phyloP scores from a whole-genome alignment of 2,888 invertebrate species.

The Anodontia alba region DNA sequence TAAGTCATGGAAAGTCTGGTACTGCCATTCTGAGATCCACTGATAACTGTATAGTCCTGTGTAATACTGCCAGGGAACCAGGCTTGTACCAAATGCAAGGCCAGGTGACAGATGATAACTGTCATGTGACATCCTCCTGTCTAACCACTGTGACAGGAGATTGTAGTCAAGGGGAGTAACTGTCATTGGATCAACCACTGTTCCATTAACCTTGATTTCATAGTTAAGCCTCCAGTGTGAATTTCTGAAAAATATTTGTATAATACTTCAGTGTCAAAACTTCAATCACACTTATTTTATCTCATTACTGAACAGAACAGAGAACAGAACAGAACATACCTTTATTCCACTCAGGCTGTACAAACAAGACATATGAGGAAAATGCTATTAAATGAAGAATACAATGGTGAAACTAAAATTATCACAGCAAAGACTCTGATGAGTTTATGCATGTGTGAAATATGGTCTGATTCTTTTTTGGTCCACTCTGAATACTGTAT shows the following conservation, averaged over 20 bases:
- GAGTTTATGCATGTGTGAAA: no score
- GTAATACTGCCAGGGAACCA: slow-evolving; percentile 50
- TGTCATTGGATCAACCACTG: slow-evolving; percentile 29
- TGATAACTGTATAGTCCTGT: slow-evolving; percentile 53
- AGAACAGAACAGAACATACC: no score
- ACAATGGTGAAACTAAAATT: no score
- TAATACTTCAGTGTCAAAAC: no score
- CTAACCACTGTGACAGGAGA: slow-evolving; percentile 30
- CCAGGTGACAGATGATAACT: slow-evolving; percentile 26
- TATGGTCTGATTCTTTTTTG: no score
- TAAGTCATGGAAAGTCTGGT: slow-evolving; percentile 39
- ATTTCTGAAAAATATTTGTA: slow-evolving; percentile 40
- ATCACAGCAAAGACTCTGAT: no score
- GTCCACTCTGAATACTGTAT: no score
- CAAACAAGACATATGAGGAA: no score
- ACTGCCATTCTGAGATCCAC: slow-evolving; percentile 61
- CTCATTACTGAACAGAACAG: no score
- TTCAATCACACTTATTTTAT: no score
- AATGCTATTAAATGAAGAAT: no score
- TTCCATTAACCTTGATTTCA: slow-evolving; percentile 41
- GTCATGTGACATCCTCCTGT: slow-evolving; percentile 40
- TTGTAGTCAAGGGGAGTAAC: slow-evolving; percentile 43
- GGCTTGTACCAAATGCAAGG: not conserved
- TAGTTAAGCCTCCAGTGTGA: slow-evolving; percentile 46
- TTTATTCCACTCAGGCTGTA: no score